phyloP scores from a whole-genome alignment of 1,140 invertebrate species.

The Pseudachorutes palmiensis region DNA sequence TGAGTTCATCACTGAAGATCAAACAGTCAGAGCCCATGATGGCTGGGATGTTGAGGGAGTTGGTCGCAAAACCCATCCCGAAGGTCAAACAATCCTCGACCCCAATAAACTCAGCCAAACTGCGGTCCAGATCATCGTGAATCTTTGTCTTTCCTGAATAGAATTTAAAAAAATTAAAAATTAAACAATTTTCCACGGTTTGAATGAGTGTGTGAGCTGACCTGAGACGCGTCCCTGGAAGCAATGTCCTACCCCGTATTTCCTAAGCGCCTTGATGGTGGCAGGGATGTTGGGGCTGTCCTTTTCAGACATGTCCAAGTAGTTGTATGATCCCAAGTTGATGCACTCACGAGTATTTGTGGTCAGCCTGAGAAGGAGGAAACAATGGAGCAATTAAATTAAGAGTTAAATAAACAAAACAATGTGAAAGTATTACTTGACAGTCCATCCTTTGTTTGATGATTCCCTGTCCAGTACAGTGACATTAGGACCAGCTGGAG shows the following conservation, averaged over 20 bases:
- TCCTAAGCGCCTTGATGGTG: slow-evolving; percentile 52
- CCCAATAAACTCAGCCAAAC: slow-evolving; percentile 79
- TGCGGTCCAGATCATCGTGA: slow-evolving; percentile 70
- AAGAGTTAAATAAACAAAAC: slow-evolving; percentile 32
- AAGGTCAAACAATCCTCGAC: slow-evolving; percentile 89
- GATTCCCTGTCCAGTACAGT: slow-evolving; percentile 74
- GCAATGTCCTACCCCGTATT: slow-evolving; percentile 61
- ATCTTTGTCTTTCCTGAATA: slow-evolving; percentile 57
- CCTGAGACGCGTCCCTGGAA: slow-evolving; percentile 54
- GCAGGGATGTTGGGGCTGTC: slow-evolving; percentile 62
- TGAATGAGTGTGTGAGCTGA: not conserved
- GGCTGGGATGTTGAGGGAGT: slow-evolving; percentile 82
- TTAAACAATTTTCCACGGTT: not conserved
- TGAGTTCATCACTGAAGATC: slow-evolving; percentile 89
- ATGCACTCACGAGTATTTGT: slow-evolving; percentile 66
- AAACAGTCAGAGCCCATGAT: slow-evolving; percentile 72
- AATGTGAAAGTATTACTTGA: slow-evolving; percentile 54
- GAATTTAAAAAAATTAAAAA: not conserved
- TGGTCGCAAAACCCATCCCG: slow-evolving; percentile 98
- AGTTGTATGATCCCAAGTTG: slow-evolving; percentile 89
- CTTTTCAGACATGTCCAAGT: slow-evolving; percentile 77
- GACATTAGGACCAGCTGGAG: slow-evolving; percentile 78
- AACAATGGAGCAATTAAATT: slow-evolving; percentile 61
- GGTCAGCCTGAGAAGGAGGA: slow-evolving; percentile 55
- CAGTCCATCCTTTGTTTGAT: slow-evolving; percentile 81